Percentiles rank a stretch among this genome's conserved stretches.
phyloP scores from a whole-genome alignment of 2,113 vertebrate species.

The Pardalotus punctatus region DNA sequence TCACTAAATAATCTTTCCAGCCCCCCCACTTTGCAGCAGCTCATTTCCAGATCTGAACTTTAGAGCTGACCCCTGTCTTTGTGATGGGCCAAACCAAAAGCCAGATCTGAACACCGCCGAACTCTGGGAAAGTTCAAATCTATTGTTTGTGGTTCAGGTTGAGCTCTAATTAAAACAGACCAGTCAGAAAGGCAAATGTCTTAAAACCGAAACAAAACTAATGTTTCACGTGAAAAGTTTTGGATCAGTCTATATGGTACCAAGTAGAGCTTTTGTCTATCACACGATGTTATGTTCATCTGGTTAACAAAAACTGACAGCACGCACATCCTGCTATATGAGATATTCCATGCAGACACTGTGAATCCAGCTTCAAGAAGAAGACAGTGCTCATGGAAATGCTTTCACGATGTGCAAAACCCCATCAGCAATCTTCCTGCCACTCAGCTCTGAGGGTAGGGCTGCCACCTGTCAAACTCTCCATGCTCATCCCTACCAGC shows the following conservation, averaged over 20 bases:
- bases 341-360: not conserved
- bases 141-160: constrained; percentile 67
- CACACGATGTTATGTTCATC: not conserved
- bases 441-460: not conserved
- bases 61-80: constrained; percentile 36
- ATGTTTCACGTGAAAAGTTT: constrained; percentile 57
- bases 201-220: constrained; percentile 59
- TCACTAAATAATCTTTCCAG: not conserved
- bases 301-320: not conserved
- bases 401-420: not conserved
- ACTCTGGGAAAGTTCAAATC: constrained; percentile 66
- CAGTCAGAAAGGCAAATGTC: constrained; percentile 48
- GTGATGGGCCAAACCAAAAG: constrained; percentile 66
- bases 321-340: not conserved
- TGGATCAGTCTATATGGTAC: not conserved
- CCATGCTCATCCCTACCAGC: not conserved
- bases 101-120: constrained; percentile 63
- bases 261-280: not conserved
- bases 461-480: not conserved
- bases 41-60: constrained; percentile 34
- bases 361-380: not conserved
- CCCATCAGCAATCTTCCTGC: not conserved
- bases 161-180: constrained; percentile 60
- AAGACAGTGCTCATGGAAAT: not conserved
- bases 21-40: not conserved